A percentile compares a stretch with the other conserved stretches of the same genome.
These are phyloP conservation scores for Euthynnus affinis DNA, from an alignment of 2,797 vertebrate species.

Conservation along the genomic window DNA sequence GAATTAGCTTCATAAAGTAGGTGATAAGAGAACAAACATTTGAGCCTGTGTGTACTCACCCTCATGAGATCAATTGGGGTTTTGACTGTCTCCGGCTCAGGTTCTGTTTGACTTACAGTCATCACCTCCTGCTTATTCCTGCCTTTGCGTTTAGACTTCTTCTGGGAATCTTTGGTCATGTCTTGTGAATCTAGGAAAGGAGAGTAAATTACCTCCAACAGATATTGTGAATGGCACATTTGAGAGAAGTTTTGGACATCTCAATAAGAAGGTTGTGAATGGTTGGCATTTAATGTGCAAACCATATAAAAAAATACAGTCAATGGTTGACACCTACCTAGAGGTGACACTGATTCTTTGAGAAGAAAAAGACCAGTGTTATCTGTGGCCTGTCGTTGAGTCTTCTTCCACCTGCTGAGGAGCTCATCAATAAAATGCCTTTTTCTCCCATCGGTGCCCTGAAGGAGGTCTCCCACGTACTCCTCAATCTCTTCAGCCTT, in stretches of 20 bases:
- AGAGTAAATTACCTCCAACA: neutral
- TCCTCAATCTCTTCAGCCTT: constrained; percentile 93
- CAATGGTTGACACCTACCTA: constrained; percentile 31
- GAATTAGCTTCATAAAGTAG: neutral
- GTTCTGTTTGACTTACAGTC: constrained; percentile 75
- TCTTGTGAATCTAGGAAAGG: constrained; percentile 81
- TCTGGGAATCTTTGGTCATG: constrained; percentile 86
- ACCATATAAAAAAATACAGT: neutral
- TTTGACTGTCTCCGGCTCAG: constrained; percentile 88
- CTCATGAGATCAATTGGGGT: constrained; percentile 96
- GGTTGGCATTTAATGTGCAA: neutral
- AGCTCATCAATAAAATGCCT: constrained; percentile 92
- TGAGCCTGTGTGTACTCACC: constrained; percentile 75
- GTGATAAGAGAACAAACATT: constrained; percentile 4
- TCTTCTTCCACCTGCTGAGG: constrained; percentile 87
- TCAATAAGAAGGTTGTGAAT: neutral
- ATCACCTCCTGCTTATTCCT: constrained; percentile 91
- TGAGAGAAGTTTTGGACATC: neutral
- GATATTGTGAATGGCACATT: neutral
- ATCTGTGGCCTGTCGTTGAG: constrained; percentile 74
- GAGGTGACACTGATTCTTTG: constrained; percentile 82
- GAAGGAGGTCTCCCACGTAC: constrained; percentile 93
- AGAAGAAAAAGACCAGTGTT: constrained; percentile 62
- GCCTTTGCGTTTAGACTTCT: constrained; percentile 93
- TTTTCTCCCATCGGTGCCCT: constrained; percentile 92